Evolutionary conservation across 2,888 invertebrate species (phyloP).

Genomic region (Trichacis sp.): DNA sequence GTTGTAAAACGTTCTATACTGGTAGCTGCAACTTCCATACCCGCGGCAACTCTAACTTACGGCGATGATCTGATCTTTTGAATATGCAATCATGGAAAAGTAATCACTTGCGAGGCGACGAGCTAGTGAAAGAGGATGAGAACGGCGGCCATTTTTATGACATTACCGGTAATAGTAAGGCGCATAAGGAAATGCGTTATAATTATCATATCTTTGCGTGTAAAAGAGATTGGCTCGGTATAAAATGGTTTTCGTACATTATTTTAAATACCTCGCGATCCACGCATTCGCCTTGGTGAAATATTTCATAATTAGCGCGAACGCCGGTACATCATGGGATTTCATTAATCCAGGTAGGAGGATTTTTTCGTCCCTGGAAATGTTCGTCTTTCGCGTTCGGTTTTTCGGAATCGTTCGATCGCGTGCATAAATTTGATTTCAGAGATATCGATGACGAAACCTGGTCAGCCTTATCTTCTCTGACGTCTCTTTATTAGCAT

Average conservation of each 20-base stretch:
- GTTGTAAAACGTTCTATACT: slow-evolving; percentile 32
- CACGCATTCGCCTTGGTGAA: no score
- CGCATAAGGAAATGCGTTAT: background rate
- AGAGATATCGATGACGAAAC: background rate
- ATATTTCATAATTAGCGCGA: no score
- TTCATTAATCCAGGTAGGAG: no score
- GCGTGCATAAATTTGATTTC: background rate
- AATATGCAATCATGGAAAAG: slow-evolving; percentile 42
- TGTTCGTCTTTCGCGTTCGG: no score
- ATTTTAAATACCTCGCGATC: background rate
- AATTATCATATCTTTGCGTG: slow-evolving; percentile 1
- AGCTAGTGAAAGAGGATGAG: slow-evolving; percentile 26
- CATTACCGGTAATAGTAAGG: background rate
- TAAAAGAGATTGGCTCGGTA: background rate
- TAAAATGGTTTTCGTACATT: background rate
- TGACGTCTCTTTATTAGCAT: background rate
- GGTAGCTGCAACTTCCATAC: slow-evolving; percentile 16
- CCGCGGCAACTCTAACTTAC: slow-evolving; percentile 41
- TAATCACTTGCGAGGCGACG: slow-evolving; percentile 36
- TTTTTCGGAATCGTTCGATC: no score
- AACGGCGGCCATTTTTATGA: background rate
- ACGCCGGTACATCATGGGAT: no score
- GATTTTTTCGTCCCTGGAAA: no score
- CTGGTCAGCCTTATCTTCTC: background rate
- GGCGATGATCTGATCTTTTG: slow-evolving; percentile 40